Percentiles rank a stretch among this genome's conserved stretches.
phyloP scores from a whole-genome alignment of 2,113 vertebrate genomes.

The Misgurnus mizolepis region DNA sequence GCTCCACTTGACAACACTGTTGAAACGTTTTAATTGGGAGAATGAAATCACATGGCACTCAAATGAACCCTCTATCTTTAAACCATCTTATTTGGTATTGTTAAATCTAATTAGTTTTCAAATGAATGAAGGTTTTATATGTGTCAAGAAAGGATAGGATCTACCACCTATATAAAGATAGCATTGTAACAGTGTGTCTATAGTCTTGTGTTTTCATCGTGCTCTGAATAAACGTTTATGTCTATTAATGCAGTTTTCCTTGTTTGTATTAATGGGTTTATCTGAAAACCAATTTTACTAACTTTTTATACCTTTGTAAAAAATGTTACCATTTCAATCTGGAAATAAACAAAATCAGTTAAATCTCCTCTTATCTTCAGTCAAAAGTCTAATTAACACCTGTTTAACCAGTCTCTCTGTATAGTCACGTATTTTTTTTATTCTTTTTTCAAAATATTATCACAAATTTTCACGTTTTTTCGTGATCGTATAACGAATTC shows the following conservation, averaged over 20 bases:
- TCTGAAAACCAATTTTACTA: constrained; percentile 38
- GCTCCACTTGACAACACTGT: not conserved
- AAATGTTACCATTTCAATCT: not conserved
- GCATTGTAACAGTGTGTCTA: constrained; percentile 42
- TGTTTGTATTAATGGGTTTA: constrained; percentile 40
- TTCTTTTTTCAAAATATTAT: too few relatives aligned
- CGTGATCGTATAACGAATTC: too few relatives aligned
- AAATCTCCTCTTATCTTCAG: too few relatives aligned
- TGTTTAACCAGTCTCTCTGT: too few relatives aligned
- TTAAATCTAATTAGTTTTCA: constrained; percentile 72
- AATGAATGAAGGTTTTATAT: constrained; percentile 69
- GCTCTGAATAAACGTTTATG: constrained; percentile 5
- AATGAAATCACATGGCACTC: constrained; percentile 46
- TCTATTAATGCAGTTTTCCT: constrained; percentile 39
- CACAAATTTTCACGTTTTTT: too few relatives aligned
- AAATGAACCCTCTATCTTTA: constrained; percentile 54
- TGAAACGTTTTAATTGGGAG: constrained; percentile 48
- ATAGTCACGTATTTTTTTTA: too few relatives aligned
- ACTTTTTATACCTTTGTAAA: not conserved
- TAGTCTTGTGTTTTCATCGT: constrained; percentile 18
- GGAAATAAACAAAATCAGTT: not conserved
- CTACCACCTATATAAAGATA: constrained; percentile 19
- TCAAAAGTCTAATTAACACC: too few relatives aligned
- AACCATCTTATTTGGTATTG: constrained; percentile 66
- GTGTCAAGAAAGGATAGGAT: not conserved